phyloP scores from a whole-genome alignment of 2,797 vertebrate genomes.

The Phrynocephalus forsythii region DNA sequence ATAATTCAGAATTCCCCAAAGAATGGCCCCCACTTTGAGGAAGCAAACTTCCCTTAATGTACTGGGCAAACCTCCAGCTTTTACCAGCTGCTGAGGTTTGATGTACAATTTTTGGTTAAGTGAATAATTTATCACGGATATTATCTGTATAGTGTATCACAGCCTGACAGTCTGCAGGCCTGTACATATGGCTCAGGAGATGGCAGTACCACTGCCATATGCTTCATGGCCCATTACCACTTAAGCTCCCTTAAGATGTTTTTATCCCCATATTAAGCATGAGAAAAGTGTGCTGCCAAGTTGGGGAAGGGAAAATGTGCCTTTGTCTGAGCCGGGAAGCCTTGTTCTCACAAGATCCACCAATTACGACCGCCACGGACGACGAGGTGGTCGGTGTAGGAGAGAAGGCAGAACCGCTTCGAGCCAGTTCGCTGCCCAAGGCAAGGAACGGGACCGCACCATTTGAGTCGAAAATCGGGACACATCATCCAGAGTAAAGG shows the following conservation, averaged over 20 bases:
- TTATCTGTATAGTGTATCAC: constrained; percentile 78
- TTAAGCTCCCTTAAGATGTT: constrained; percentile 69
- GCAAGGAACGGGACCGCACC: no score
- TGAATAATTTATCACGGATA: constrained; percentile 83
- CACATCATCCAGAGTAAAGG: no score
- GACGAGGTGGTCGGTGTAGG: neutral
- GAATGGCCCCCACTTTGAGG: constrained; percentile 79
- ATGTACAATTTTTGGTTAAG: constrained; percentile 83
- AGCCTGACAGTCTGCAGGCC: constrained; percentile 75
- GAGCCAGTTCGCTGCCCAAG: neutral
- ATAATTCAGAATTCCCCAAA: constrained; percentile 82
- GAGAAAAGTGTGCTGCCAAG: constrained; percentile 38
- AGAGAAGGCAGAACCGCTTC: neutral
- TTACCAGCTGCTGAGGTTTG: constrained; percentile 81
- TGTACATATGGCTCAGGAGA: constrained; percentile 78
- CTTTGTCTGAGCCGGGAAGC: neutral
- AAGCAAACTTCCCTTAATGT: constrained; percentile 81
- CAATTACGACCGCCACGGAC: no score
- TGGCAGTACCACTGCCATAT: constrained; percentile 75
- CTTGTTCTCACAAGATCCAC: neutral
- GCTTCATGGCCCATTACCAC: constrained; percentile 76
- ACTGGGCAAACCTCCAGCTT: constrained; percentile 79
- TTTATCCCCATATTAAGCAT: constrained; percentile 49
- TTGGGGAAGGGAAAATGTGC: constrained; percentile 19
- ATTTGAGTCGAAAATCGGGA: no score